These are phyloP conservation scores for Myopa testacea DNA, from an alignment of 2,888 invertebrate species.

Conservation along the genomic window DNA sequence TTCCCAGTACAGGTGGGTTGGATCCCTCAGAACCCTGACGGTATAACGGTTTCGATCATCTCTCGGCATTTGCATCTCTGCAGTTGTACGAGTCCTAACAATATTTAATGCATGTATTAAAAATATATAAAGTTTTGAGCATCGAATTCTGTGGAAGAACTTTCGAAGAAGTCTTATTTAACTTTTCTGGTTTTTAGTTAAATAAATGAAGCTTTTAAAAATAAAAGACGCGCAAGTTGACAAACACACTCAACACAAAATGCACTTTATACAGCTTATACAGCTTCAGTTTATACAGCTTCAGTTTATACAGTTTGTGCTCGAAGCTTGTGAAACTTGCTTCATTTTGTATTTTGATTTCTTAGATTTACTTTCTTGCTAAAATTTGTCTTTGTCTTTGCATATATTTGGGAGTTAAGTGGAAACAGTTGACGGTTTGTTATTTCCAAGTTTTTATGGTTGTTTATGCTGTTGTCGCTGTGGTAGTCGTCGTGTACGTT, in stretches of 20 bases:
- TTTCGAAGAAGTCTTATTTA: no score
- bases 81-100: no score
- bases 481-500: background rate
- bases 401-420: constrained; percentile 2
- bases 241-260: background rate
- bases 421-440: background rate
- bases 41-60: no score
- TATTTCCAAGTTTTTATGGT: background rate
- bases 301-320: background rate
- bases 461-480: background rate
- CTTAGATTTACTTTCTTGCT: no score
- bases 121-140: no score
- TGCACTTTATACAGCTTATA: background rate
- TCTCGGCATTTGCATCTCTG: no score
- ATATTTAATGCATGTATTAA: no score
- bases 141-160: no score
- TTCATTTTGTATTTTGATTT: background rate
- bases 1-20: no score
- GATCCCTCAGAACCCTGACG: no score
- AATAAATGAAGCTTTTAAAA: background rate
- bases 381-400: background rate
- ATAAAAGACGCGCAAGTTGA: background rate
- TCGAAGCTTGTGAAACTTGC: background rate
- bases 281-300: background rate
- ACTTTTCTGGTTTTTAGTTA: no score